Conservation (phyloP, 2,888 invertebrate species). For the Pristionchus entomophagus region DNA sequence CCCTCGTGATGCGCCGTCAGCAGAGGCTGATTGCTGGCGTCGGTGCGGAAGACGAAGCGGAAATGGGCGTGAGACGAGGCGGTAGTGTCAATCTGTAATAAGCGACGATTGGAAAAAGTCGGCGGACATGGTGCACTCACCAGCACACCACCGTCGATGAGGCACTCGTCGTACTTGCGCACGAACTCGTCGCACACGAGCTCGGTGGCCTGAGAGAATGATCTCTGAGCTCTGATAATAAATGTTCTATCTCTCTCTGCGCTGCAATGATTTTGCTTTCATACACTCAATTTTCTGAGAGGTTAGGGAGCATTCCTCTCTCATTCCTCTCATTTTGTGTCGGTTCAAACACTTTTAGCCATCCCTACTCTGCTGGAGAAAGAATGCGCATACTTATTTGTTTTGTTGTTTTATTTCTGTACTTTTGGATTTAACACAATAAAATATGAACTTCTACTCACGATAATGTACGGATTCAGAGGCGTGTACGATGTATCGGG, state of each 20-base stretch:
- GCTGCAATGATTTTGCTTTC: too few relatives aligned
- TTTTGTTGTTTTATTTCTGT: too few relatives aligned
- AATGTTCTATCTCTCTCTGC: too few relatives aligned
- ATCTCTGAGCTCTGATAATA: background rate
- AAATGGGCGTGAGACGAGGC: constrained; percentile 18
- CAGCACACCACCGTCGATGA: constrained; percentile 46
- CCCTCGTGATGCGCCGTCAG: constrained; percentile 24
- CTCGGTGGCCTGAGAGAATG: constrained; percentile 39
- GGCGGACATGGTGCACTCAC: background rate
- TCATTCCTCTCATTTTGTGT: too few relatives aligned
- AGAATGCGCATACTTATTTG: too few relatives aligned
- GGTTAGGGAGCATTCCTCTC: too few relatives aligned
- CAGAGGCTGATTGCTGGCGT: constrained; percentile 37
- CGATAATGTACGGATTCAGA: background rate
- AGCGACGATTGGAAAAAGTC: background rate
- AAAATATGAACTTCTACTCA: background rate
- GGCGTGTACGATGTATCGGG: background rate
- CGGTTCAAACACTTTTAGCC: too few relatives aligned
- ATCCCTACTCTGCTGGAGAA: too few relatives aligned
- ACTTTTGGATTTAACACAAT: too few relatives aligned
- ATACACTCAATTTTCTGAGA: too few relatives aligned
- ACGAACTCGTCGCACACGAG: constrained; percentile 39
- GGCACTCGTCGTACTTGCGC: constrained; percentile 45
- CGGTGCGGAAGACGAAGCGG: constrained; percentile 47
- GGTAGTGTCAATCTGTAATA: constrained; percentile 39